A percentile compares a stretch with the other conserved stretches of the same genome.
These are phyloP conservation scores for Rhinogobius similis DNA, from an alignment of 2,113 vertebrate genomes.

Conservation along the genomic window DNA sequence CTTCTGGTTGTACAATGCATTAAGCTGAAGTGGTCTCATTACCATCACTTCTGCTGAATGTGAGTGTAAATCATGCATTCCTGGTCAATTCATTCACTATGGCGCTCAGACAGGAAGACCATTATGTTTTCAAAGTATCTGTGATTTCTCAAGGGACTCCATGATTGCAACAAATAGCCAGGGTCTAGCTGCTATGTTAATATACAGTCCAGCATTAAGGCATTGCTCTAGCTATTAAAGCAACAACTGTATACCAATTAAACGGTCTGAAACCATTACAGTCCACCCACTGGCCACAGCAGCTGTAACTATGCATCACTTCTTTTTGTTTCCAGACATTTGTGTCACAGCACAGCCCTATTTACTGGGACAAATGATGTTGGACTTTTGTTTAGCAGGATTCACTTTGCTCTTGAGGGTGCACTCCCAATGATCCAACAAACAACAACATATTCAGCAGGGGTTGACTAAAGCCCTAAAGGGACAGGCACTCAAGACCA, in stretches of 20 bases:
- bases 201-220: slow-evolving; percentile 43
- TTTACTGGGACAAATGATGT: slow-evolving; percentile 56
- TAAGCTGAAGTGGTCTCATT: slow-evolving; percentile 24
- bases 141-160: slow-evolving; percentile 31
- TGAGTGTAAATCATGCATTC: slow-evolving; percentile 30
- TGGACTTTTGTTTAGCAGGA: slow-evolving; percentile 50
- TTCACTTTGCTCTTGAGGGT: slow-evolving; percentile 43
- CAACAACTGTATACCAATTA: slow-evolving; percentile 37
- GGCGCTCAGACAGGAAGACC: not conserved
- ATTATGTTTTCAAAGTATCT: slow-evolving; percentile 37
- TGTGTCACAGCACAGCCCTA: slow-evolving; percentile 52
- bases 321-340: slow-evolving; percentile 49
- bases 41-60: slow-evolving; percentile 31
- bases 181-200: slow-evolving; percentile 34
- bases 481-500: slow-evolving; percentile 29
- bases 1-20: slow-evolving; percentile 27
- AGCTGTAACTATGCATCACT: slow-evolving; percentile 52
- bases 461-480: slow-evolving; percentile 44
- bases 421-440: slow-evolving; percentile 41
- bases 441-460: slow-evolving; percentile 33
- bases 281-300: slow-evolving; percentile 20
- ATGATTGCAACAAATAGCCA: slow-evolving; percentile 42
- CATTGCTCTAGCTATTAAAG: slow-evolving; percentile 44
- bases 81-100: slow-evolving; percentile 31
- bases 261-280: slow-evolving; percentile 49